A percentile compares a stretch with the other conserved stretches of the same genome.
These are phyloP conservation scores for Tachycineta bicolor DNA, from an alignment of 2,113 vertebrate species.

Conservation along the genomic window DNA sequence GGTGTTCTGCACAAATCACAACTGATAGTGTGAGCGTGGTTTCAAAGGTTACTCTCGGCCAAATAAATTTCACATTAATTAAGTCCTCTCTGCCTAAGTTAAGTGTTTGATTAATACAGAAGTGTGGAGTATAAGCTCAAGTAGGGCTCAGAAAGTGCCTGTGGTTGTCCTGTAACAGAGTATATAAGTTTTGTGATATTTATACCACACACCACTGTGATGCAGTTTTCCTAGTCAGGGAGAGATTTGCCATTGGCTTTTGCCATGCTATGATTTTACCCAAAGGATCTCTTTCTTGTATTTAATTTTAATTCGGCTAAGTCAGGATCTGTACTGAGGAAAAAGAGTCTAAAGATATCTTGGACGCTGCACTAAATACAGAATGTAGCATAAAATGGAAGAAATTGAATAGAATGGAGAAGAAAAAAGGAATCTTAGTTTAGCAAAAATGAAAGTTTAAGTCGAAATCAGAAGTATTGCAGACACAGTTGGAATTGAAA, in stretches of 20 bases:
- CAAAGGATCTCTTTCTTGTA: not conserved
- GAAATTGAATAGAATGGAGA: not conserved
- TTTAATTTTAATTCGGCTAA: not conserved
- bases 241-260: not conserved
- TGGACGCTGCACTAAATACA: not conserved
- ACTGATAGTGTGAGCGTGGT: not conserved
- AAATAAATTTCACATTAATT: not conserved
- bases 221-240: not conserved
- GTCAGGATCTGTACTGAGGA: not conserved
- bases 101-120: not conserved
- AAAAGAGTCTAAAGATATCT: not conserved
- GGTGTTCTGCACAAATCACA: not conserved
- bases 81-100: not conserved
- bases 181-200: not conserved
- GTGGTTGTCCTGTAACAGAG: not conserved
- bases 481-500: not conserved
- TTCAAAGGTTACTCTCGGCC: constrained; percentile 14
- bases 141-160: not conserved
- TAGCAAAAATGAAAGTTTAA: not conserved
- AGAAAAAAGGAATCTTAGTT: not conserved
- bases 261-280: not conserved
- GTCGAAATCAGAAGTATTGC: not conserved
- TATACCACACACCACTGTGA: not conserved
- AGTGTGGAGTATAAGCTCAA: not conserved
- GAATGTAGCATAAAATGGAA: not conserved